These are phyloP conservation scores for Pelecanoides urinatrix DNA, from an alignment of 2,113 vertebrate genomes.

Conservation along the genomic window DNA sequence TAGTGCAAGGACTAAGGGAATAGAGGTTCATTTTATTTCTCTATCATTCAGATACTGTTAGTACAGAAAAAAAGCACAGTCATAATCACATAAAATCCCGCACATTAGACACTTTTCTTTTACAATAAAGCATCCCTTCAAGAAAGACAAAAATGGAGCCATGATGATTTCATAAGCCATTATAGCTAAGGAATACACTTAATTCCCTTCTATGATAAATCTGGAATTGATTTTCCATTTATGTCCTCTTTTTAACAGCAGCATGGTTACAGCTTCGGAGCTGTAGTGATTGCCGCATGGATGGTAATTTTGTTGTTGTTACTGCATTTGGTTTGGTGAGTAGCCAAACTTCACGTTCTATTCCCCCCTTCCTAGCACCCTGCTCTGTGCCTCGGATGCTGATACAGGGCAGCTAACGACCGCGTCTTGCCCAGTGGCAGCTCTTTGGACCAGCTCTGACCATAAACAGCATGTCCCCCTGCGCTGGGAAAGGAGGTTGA, in stretches of 20 bases:
- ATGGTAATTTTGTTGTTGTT: neutral
- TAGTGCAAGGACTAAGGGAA: neutral
- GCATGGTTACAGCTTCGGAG: neutral
- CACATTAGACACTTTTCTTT: constrained; percentile 32
- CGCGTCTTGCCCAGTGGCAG: neutral
- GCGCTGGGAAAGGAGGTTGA: neutral
- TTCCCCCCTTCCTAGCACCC: neutral
- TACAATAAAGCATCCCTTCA: constrained; percentile 33
- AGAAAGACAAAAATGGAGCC: constrained; percentile 24
- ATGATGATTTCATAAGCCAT: constrained; percentile 39
- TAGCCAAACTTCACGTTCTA: neutral
- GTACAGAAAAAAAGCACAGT: constrained; percentile 21
- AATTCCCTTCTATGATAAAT: constrained; percentile 25
- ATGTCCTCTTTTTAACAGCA: neutral
- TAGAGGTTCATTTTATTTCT: neutral
- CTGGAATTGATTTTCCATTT: constrained; percentile 53
- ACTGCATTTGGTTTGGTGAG: neutral
- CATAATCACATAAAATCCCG: constrained; percentile 26
- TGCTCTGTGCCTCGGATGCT: neutral
- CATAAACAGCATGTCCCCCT: neutral
- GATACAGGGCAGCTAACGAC: neutral
- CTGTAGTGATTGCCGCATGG: neutral
- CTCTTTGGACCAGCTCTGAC: neutral
- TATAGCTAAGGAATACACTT: constrained; percentile 35
- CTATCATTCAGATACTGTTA: constrained; percentile 21